Conservation (phyloP, 2,888 invertebrate species). For the Gasteruption jaculator region DNA sequence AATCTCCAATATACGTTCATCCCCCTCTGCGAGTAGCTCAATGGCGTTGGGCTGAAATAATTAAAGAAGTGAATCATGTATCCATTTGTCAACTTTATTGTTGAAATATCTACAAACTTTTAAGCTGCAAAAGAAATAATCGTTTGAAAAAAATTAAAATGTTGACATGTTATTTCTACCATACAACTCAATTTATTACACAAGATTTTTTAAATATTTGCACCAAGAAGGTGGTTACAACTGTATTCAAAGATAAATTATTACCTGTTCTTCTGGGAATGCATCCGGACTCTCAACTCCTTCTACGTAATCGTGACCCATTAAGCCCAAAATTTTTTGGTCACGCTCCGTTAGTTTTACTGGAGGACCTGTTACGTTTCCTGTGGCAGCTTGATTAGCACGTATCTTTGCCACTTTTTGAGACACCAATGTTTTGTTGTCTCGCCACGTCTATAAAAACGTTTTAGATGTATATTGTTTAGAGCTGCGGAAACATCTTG, state of each 20-base stretch:
- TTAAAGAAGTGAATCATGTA: not conserved
- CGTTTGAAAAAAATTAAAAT: conserved; percentile 5
- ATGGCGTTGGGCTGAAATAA: conserved; percentile 2
- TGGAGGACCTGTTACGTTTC: conserved; percentile 11
- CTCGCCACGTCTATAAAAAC: conserved; percentile 4
- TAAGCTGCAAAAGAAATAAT: conserved; percentile 2
- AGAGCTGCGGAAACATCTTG: too few relatives aligned
- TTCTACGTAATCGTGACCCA: conserved; percentile 6
- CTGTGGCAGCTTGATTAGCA: conserved; percentile 3
- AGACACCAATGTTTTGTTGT: conserved; percentile 2
- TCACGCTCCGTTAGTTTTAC: conserved; percentile 2
- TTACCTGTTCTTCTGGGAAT: conserved; percentile 8
- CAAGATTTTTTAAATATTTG: too few relatives aligned
- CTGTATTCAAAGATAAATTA: too few relatives aligned
- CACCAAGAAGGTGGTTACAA: too few relatives aligned
- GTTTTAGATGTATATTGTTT: not conserved
- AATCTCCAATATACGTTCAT: not conserved
- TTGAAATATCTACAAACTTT: conserved; percentile 2
- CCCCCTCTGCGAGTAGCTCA: conserved; percentile 1
- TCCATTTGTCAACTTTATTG: not conserved
- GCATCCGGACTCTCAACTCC: not conserved
- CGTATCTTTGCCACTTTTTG: conserved; percentile 4
- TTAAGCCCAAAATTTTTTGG: conserved; percentile 11
- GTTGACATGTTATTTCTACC: not conserved
- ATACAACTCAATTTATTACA: conserved; percentile 3